A percentile compares a stretch with the other conserved stretches of the same genome.
phyloP scores from a whole-genome alignment of 2,797 vertebrate species.

The Enteromius treurensis region DNA sequence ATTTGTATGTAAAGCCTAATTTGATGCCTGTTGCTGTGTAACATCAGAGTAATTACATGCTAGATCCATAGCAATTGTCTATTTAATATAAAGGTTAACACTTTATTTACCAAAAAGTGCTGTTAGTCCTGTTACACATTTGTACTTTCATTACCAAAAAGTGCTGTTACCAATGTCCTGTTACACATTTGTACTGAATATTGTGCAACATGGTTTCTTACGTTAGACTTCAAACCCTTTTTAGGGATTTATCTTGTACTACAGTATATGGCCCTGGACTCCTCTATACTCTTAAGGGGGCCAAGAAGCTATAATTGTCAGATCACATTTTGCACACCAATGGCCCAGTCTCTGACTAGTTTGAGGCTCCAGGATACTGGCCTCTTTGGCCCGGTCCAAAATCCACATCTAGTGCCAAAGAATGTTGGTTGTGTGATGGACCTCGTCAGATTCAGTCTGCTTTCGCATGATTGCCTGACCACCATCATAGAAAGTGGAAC shows the following conservation, averaged over 20 bases:
- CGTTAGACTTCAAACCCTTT: not conserved
- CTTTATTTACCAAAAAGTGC: no score
- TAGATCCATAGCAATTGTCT: no score
- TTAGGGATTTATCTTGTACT: not conserved
- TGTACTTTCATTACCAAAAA: no score
- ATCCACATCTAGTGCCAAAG: not conserved
- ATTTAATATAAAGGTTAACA: no score
- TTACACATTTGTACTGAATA: no score
- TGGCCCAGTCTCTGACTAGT: not conserved
- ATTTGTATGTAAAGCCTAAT: no score
- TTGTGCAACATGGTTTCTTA: not conserved
- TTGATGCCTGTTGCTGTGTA: no score
- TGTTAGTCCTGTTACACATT: no score
- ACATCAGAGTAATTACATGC: no score
- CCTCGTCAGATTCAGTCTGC: constrained; percentile 37
- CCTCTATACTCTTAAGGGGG: not conserved
- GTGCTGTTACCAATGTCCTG: no score
- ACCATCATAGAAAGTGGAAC: constrained; percentile 34
- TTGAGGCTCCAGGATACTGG: not conserved
- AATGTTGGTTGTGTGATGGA: constrained; percentile 3
- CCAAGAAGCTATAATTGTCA: not conserved
- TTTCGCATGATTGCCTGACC: constrained; percentile 16
- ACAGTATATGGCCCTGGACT: not conserved
- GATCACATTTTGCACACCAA: not conserved
- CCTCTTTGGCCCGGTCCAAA: not conserved